These are phyloP conservation scores for Enteromius mattozi DNA, from an alignment of 2,797 vertebrate species.

Conservation along the genomic window DNA sequence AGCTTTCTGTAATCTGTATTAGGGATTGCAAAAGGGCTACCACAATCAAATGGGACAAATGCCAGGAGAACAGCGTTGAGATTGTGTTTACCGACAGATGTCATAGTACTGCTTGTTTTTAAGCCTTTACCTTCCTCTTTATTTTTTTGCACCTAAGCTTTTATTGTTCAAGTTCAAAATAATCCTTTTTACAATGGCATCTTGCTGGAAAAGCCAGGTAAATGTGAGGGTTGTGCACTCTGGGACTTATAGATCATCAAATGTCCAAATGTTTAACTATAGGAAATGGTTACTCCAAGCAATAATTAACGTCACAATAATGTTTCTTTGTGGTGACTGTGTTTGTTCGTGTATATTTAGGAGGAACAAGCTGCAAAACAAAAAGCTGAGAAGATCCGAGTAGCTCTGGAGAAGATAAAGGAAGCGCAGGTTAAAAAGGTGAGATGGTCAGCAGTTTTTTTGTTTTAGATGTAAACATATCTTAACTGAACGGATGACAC, in stretches of 20 bases:
- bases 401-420: slow-evolving; percentile 90
- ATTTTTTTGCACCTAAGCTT: slow-evolving; percentile 22
- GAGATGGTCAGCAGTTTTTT: slow-evolving; percentile 44
- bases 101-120: slow-evolving; percentile 20
- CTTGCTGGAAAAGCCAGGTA: slow-evolving; percentile 65
- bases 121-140: slow-evolving; percentile 15
- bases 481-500: neutral
- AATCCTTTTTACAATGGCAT: slow-evolving; percentile 53
- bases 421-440: slow-evolving; percentile 93
- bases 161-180: slow-evolving; percentile 15
- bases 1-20: slow-evolving; percentile 43
- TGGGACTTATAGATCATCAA: neutral
- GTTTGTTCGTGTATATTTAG: slow-evolving; percentile 66
- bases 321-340: slow-evolving; percentile 24
- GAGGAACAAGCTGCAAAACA: slow-evolving; percentile 89
- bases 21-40: neutral
- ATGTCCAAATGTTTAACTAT: slow-evolving; percentile 45
- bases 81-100: slow-evolving; percentile 32
- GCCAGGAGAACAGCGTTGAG: neutral
- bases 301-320: neutral
- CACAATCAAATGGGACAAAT: slow-evolving; percentile 13
- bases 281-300: neutral
- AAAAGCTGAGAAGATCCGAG: slow-evolving; percentile 89
- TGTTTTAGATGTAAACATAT: neutral
- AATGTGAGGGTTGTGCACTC: slow-evolving; percentile 11